These are phyloP conservation scores for Brassicogethes aeneus DNA, from an alignment of 2,888 invertebrate species.

Conservation along the genomic window DNA sequence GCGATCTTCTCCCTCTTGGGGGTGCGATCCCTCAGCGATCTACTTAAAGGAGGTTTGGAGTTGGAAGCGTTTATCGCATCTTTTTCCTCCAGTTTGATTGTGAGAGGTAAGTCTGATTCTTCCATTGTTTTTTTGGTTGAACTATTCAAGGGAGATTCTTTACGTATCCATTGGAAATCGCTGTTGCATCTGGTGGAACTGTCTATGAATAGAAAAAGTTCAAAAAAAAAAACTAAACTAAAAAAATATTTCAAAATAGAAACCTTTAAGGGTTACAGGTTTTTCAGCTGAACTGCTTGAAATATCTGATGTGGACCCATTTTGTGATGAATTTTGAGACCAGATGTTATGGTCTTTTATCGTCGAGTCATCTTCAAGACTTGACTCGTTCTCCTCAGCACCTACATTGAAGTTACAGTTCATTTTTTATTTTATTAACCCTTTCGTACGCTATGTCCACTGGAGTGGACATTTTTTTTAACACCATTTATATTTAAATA, in stretches of 20 bases:
- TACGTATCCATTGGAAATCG: slow-evolving; percentile 60
- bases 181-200: slow-evolving; percentile 56
- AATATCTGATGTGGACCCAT: slow-evolving; percentile 37
- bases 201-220: slow-evolving; percentile 37
- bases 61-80: slow-evolving; percentile 9
- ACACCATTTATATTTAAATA: too few species aligned
- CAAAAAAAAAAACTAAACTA: not conserved
- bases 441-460: too few species aligned
- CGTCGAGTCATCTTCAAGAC: slow-evolving; percentile 49
- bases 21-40: slow-evolving; percentile 24
- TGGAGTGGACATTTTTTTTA: too few species aligned
- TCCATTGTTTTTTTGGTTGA: slow-evolving; percentile 29
- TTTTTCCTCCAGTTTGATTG: not conserved
- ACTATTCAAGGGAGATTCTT: slow-evolving; percentile 24
- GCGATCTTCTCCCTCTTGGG: slow-evolving; percentile 29
- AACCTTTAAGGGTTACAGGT: slow-evolving; percentile 29
- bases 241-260: not conserved
- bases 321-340: slow-evolving; percentile 39
- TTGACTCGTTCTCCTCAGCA: slow-evolving; percentile 46
- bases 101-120: slow-evolving; percentile 24
- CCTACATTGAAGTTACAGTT: too few species aligned
- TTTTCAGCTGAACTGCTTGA: slow-evolving; percentile 34
- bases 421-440: too few species aligned
- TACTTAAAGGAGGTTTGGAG: slow-evolving; percentile 32
- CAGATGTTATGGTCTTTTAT: slow-evolving; percentile 47